Evolutionary conservation across 2,888 invertebrate genomes (phyloP), one percentile per base, ranked within the genome.

Genomic region (Chymomyza caudatula): DNA sequence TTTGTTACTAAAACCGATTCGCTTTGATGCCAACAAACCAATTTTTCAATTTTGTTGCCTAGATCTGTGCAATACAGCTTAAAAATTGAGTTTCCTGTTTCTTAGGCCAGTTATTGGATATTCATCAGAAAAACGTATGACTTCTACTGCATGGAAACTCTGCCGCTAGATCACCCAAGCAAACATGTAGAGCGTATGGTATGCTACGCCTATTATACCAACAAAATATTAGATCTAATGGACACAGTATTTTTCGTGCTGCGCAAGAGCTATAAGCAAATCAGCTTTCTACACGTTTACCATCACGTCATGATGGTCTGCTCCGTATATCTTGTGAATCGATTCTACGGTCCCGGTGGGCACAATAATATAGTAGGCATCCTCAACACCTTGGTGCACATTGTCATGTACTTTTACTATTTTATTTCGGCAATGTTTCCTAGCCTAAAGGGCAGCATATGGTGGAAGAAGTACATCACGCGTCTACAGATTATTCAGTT

Each of bases 391-490:
- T 93, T 94, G 66, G 95, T 97, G 0, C 97, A 97, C 85, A 87
- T 93, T 0, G 88, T 96, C 23, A 97, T 97, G 96, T 97, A 97
- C 86, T 91, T 91, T 0, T 95, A 97, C 88, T 97, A 97, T 87
- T 92, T 96, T 5, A 83, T 95, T 61, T 93, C 95, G 0, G 94
- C 95, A 0, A 90, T 94, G 60, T 92, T 94, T 57, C 94, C 95
- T 0, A 92, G 92, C 54, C 92, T 94, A 82, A 94, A 94, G 82
- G 91, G 93, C 59, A 94, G 93, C 59, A 87, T 94, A 0, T 85
- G 85, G 82, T 95, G 96, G 94, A 97, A 97, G 88, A 95, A 95
- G 78, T 92, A 95, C 80, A 94, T 97, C 67, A 97, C 97, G 0
- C 94, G 94, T 78, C 84, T 96, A 67, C 97, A 97, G 90, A 92